Base-by-base conservation (phyloP, 1,140 invertebrate genomes). In the Ladona fulva region DNA sequence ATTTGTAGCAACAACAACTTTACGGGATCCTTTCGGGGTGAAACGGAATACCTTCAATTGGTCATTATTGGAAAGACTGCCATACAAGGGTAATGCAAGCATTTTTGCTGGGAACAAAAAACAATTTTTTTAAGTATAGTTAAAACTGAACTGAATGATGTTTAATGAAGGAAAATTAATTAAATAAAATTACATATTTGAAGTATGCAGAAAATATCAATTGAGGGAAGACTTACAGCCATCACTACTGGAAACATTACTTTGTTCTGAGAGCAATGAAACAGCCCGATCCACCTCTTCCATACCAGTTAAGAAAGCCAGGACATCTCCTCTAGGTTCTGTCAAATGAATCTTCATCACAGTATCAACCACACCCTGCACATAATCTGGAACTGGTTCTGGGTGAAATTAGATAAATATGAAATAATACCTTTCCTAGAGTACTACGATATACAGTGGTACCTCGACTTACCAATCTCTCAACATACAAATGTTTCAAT, bases 1-100 rank as follows among this genome's bases (percentile, higher is more conserved):
- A 84, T 99, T 99, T 5, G 98, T 99, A 0, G 97, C 94, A 22
- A 99, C 87, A 0, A 99, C 90, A 37, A 99, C 91, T 87, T 99
- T 99, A 42, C 98, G 87, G 0, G 89, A 88, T 42, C 90, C 90
- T 82, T 90, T 89, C 14, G 93, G 89, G 3, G 92, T 88, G 42
- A 88, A 89, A 81, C 94, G 92, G 85, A 98, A 98, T 0, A 94
- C 95, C 83, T 94, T 94, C 66, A 99, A 83, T 85, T 99, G 93
- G 80, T 96, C 94, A 66, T 90, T 86, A 81, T 92, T 89, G 0
- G 94, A 90, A 76, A 99, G 86, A 77, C 94, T 93, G 24, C 96
- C 96, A 84, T 99, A 97, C 91, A 99, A 92, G 3, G 97, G 94
- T 22, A 98, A 81, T n/a, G 96, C 89, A 76, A 91, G 86, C 80